phyloP scores from a whole-genome alignment of 2,797 vertebrate genomes.

The Molossus molossus region DNA sequence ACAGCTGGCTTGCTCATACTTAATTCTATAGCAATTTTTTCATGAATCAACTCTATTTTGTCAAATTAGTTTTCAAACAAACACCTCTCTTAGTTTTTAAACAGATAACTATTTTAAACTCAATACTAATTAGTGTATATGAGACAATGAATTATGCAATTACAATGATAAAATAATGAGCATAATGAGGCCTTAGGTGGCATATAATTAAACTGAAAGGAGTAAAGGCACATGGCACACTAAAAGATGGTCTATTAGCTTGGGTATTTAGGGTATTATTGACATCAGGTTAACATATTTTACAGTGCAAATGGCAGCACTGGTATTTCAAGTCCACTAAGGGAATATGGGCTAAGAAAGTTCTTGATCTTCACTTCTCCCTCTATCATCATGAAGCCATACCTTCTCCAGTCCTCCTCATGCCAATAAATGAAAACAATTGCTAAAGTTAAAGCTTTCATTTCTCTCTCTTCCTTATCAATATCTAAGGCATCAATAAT shows the following conservation, averaged over 20 bases:
- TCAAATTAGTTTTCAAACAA: constrained; percentile 55
- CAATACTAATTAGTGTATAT: constrained; percentile 28
- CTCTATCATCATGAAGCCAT: neutral
- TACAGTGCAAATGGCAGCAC: neutral
- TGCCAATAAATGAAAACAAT: neutral
- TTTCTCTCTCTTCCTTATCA: neutral
- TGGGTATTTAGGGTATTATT: neutral
- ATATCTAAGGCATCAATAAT: neutral
- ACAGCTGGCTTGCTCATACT: neutral
- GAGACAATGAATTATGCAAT: constrained; percentile 5
- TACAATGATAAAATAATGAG: neutral
- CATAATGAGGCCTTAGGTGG: neutral
- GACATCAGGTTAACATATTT: neutral
- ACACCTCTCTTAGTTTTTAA: neutral
- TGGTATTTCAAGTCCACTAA: constrained; percentile 1
- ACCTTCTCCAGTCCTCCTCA: neutral
- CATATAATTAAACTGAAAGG: neutral
- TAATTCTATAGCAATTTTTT: constrained; percentile 45
- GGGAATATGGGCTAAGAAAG: neutral
- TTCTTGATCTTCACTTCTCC: constrained; percentile 17
- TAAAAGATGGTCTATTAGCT: neutral
- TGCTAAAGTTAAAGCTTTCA: neutral
- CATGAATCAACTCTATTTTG: constrained; percentile 38
- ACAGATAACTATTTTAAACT: constrained; percentile 40
- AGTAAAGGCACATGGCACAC: neutral